Base-by-base conservation (phyloP, 2,888 invertebrate genomes). In the Caenorhabditis sp. region DNA sequence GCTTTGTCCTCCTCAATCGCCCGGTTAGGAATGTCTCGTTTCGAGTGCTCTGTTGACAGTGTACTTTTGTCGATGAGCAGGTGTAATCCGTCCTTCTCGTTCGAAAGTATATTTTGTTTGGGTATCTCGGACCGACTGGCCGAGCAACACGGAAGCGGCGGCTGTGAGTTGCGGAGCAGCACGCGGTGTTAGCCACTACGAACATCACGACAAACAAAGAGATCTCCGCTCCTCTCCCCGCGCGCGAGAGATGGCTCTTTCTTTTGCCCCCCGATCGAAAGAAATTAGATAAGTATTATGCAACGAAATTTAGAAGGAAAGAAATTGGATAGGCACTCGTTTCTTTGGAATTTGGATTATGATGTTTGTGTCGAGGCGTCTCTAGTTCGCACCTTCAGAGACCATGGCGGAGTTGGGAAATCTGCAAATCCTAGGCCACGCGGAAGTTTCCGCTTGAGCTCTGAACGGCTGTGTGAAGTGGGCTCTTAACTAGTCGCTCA, bases 131-230 rank as follows among this genome's bases (percentile, higher is more conserved):
- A 41, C n/a, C n/a, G n/a, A n/a, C n/a, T n/a, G 56, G 2, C 27
- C 30, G 2, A 27, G 63, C 56, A 58, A 72, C 62, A 56, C 55
- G 62, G 62, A 71, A 71, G 71, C 71, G 37, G 30, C 9, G 27
- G 20, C 7, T 26, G 24, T 27, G 17, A n/a, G n/a, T n/a, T n/a
- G n/a, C n/a, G n/a, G n/a, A n/a, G n/a, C n/a, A n/a, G n/a, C n/a
- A n/a, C n/a, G n/a, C n/a, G n/a, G n/a, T n/a, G n/a, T n/a, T n/a
- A n/a, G n/a, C n/a, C 35, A 7, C 9, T 24, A 15, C 39, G 65
- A 58, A 73, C 63, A 73, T 63, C 73, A 73, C 73, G 73, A 73
- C 72, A 63, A 63, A 52, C 61, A 72, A 72, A 71, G 59, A 46
- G 45, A 17, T 55, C 41, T 15, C 17, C 35, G 6, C 9, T 13